phyloP scores from a whole-genome alignment of 2,113 vertebrate species.

The Nipponia nippon region DNA sequence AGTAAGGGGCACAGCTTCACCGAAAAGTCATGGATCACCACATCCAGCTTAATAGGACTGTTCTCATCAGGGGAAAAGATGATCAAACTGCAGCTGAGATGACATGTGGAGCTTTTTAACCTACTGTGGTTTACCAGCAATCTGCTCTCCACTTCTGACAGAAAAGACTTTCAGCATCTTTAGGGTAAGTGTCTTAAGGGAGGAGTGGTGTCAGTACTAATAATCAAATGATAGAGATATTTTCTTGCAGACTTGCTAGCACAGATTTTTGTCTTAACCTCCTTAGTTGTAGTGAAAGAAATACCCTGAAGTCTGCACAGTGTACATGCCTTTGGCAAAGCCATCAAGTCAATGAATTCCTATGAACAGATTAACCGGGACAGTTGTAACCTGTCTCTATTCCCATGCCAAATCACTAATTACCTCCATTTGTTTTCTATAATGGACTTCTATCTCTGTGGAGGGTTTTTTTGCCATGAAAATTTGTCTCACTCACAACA shows the following conservation, averaged over 20 bases:
- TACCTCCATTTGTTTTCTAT: not conserved
- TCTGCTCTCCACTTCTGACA: not conserved
- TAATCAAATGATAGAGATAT: not conserved
- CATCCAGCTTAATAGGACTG: not conserved
- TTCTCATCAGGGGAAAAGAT: not conserved
- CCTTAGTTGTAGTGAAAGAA: not conserved
- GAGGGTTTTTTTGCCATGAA: not conserved
- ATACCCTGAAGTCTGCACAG: not conserved
- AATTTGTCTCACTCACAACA: not conserved
- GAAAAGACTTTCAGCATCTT: not conserved
- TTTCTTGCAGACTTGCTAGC: not conserved
- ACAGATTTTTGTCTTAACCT: not conserved
- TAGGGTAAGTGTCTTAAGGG: not conserved
- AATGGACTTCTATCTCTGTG: not conserved
- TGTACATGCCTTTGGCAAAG: not conserved
- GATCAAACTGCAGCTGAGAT: not conserved
- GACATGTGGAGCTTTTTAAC: not conserved
- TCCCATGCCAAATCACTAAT: not conserved
- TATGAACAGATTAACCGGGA: not conserved
- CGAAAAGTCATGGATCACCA: not conserved
- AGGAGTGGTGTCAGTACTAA: not conserved
- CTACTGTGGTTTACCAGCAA: not conserved
- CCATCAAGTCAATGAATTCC: not conserved
- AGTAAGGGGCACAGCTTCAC: not conserved
- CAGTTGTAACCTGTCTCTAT: not conserved